phyloP scores from a whole-genome alignment of 2,888 invertebrate species.

The Belgica antarctica region DNA sequence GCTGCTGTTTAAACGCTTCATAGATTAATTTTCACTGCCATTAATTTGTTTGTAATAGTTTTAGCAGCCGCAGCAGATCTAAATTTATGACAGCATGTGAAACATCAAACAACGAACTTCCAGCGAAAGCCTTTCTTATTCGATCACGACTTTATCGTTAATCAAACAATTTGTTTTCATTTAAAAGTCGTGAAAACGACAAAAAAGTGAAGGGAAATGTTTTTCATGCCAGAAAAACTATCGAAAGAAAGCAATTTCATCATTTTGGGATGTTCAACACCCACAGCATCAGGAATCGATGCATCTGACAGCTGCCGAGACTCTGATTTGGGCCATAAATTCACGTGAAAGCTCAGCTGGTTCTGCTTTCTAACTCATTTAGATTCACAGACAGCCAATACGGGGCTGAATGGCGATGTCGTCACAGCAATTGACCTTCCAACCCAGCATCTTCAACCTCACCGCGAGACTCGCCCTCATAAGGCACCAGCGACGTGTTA shows the following conservation, averaged over 20 bases:
- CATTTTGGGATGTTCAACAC: slow-evolving; percentile 5
- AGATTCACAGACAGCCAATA: not conserved
- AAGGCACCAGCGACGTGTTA: not conserved
- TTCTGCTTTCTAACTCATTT: not conserved
- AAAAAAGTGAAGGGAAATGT: not conserved
- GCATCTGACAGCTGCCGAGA: not conserved
- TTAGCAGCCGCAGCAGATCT: not conserved
- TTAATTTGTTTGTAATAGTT: too few relatives aligned
- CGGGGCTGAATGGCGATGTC: too few relatives aligned
- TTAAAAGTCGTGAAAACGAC: not conserved
- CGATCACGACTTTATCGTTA: not conserved
- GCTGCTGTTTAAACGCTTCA: not conserved
- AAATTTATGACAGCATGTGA: not conserved
- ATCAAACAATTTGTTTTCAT: slow-evolving; percentile 1
- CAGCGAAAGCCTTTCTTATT: not conserved
- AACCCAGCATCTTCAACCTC: too few relatives aligned
- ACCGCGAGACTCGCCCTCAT: not conserved
- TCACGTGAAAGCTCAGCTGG: not conserved
- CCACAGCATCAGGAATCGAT: not conserved
- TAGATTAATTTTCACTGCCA: not conserved
- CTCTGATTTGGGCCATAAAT: not conserved
- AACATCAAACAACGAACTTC: not conserved
- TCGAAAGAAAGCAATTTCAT: too few relatives aligned
- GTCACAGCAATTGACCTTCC: too few relatives aligned
- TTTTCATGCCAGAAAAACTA: not conserved